These are phyloP conservation scores for Chlorodrepanis virens DNA, from an alignment of 2,113 vertebrate genomes.

Conservation along the genomic window DNA sequence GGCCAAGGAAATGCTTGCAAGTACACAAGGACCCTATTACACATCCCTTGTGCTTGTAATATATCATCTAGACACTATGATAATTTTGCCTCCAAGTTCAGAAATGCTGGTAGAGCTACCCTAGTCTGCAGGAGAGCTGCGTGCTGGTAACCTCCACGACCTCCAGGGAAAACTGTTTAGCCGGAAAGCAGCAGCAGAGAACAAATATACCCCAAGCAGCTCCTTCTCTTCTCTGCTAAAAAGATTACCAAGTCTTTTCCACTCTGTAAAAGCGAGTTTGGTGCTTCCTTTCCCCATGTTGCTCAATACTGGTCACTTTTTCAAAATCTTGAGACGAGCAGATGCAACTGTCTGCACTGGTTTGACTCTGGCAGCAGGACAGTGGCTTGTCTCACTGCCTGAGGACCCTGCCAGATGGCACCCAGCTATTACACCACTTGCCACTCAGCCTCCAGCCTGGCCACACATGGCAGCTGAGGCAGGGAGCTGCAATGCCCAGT, in stretches of 20 bases:
- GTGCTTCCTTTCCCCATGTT: neutral
- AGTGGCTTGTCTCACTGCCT: neutral
- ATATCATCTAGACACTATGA: neutral
- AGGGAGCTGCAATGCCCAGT: neutral
- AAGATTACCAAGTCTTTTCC: neutral
- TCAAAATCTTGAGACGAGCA: neutral
- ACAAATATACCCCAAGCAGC: neutral
- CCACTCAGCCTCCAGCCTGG: neutral
- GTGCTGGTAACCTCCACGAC: neutral
- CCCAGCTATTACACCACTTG: neutral
- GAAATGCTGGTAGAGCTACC: neutral
- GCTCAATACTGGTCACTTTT: neutral
- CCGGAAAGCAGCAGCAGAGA: neutral
- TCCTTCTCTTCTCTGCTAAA: neutral
- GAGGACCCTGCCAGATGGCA: slow-evolving; percentile 33
- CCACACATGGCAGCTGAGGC: neutral
- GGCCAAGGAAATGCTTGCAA: neutral
- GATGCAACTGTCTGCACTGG: neutral
- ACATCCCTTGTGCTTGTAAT: neutral
- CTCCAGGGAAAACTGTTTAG: neutral
- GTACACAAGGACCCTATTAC: neutral
- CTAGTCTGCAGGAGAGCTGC: neutral
- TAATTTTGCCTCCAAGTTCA: neutral
- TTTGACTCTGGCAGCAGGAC: slow-evolving; percentile 2
- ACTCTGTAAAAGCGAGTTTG: neutral